phyloP scores from a whole-genome alignment of 92 coral and sea anemone species.

The Phenganax marumi region DNA sequence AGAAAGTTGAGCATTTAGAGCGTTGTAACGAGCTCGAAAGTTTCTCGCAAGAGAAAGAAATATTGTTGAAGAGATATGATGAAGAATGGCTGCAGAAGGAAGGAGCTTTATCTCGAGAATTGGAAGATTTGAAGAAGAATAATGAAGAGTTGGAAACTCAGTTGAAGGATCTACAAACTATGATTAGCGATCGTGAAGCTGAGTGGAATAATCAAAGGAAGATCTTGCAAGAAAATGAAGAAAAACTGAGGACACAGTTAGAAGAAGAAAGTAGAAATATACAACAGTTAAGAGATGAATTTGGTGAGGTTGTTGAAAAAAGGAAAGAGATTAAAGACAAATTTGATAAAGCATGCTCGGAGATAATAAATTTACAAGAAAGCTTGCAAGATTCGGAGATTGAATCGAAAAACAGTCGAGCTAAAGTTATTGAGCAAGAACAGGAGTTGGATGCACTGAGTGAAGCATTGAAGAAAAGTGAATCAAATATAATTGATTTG shows the following conservation, averaged over 20 bases:
- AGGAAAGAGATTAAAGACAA: not conserved
- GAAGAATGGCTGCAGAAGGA: constrained; percentile 31
- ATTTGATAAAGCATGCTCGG: not conserved
- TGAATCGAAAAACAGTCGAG: not conserved
- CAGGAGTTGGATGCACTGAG: not conserved
- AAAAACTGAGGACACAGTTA: constrained; percentile 1
- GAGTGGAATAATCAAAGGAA: constrained; percentile 23
- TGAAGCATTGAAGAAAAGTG: not conserved
- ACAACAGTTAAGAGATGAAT: not conserved
- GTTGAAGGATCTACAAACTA: constrained; percentile 7
- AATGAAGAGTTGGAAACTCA: constrained; percentile 15
- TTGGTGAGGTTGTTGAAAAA: not conserved
- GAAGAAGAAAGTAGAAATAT: not conserved
- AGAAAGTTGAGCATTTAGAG: constrained; percentile 24
- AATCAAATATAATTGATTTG: not conserved
- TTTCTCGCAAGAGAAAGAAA: constrained; percentile 15
- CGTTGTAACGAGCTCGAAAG: constrained; percentile 21
- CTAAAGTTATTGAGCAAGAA: not conserved
- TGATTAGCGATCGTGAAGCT: constrained; percentile 7
- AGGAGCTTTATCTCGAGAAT: not conserved
- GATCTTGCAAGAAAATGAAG: not conserved
- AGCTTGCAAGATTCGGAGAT: not conserved
- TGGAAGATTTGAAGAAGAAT: constrained; percentile 6
- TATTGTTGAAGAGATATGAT: constrained; percentile 5
- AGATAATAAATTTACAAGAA: not conserved